Percentiles rank a stretch among this genome's conserved stretches.
phyloP scores from a whole-genome alignment of 1,140 invertebrate species.

The Drosophila lacteicornis region DNA sequence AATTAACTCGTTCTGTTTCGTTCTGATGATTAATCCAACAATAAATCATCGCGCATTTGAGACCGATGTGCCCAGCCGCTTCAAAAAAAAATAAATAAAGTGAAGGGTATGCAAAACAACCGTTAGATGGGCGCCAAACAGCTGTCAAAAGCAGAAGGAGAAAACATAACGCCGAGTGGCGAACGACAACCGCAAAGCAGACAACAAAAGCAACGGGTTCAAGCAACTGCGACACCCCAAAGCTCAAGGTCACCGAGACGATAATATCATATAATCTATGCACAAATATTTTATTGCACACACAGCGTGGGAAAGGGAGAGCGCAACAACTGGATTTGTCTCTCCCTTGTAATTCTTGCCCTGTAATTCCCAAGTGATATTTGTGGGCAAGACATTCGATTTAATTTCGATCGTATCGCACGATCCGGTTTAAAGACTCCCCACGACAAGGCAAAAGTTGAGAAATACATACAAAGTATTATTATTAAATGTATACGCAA shows the following conservation, averaged over 20 bases:
- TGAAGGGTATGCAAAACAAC: constrained; percentile 41
- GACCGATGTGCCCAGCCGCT: background rate
- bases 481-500: constrained; percentile 31
- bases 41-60: background rate
- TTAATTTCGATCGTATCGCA: constrained; percentile 4
- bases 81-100: background rate
- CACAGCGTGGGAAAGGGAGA: constrained; percentile 3
- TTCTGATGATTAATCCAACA: constrained; percentile 12
- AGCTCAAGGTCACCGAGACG: constrained; percentile 54
- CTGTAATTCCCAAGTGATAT: constrained; percentile 27
- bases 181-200: constrained; percentile 13
- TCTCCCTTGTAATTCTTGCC: constrained; percentile 8
- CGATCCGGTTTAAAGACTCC: constrained; percentile 30
- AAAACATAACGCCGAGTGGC: constrained; percentile 24
- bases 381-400: constrained; percentile 4
- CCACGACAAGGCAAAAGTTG: constrained; percentile 18
- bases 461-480: constrained; percentile 17
- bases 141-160: constrained; percentile 36
- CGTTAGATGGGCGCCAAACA: constrained; percentile 49
- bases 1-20: constrained; percentile 16
- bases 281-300: constrained; percentile 38
- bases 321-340: constrained; percentile 10
- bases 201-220: constrained; percentile 38
- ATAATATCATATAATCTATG: constrained; percentile 42
- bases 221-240: constrained; percentile 30